A percentile compares a stretch with the other conserved stretches of the same genome.
phyloP scores from a whole-genome alignment of 2,113 vertebrate species.

The Nibea albiflora region DNA sequence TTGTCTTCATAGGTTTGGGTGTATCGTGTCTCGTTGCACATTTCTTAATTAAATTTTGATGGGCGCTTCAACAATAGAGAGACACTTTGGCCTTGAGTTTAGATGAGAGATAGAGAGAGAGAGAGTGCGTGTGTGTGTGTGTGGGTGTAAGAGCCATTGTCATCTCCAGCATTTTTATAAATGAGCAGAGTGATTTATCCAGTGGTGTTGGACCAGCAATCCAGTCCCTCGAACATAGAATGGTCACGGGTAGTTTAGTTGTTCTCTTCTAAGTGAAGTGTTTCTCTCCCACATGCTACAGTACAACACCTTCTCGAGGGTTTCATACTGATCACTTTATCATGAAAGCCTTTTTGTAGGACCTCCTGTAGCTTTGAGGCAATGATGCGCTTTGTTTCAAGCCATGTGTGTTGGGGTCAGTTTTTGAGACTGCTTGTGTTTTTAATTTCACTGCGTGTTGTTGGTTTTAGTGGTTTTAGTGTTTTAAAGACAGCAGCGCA shows the following conservation, averaged over 20 bases:
- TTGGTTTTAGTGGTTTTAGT: no score
- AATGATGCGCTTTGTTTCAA: no score
- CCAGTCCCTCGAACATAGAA: neutral
- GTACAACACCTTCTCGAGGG: neutral
- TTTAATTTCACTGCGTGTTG: no score
- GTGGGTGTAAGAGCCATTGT: constrained; percentile 22
- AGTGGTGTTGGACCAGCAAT: constrained; percentile 1
- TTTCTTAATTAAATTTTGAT: constrained; percentile 70
- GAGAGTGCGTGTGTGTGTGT: neutral
- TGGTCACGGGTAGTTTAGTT: neutral
- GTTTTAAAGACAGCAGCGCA: no score
- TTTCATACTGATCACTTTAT: neutral
- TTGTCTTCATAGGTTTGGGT: constrained; percentile 49
- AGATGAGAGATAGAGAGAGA: neutral
- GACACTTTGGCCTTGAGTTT: neutral
- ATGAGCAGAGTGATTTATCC: constrained; percentile 56
- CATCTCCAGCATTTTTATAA: constrained; percentile 45
- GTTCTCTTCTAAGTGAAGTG: neutral
- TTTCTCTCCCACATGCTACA: neutral
- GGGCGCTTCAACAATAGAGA: neutral
- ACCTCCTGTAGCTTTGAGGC: neutral
- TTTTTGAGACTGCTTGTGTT: no score
- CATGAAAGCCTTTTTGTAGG: neutral
- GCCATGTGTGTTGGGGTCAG: no score
- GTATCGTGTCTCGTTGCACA: constrained; percentile 51